Conservation (phyloP, 2,113 vertebrate species). For the Caranx ignobilis region DNA sequence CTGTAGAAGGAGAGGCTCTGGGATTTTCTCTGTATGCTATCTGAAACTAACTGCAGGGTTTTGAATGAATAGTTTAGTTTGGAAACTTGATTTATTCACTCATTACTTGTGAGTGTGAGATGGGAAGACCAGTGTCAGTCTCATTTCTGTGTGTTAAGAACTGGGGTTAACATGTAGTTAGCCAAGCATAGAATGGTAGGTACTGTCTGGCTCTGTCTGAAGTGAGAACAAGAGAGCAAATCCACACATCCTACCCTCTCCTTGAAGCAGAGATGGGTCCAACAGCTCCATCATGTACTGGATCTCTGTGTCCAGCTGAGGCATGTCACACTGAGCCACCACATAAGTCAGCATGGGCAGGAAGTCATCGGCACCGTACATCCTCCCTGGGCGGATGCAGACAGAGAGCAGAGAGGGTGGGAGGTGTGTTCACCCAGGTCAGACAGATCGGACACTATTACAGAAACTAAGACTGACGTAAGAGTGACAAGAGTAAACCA, state of each 20-base stretch:
- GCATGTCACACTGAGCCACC: slow-evolving; percentile 96
- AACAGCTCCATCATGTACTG: slow-evolving; percentile 98
- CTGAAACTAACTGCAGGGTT: background rate
- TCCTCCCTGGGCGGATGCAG: slow-evolving; percentile 87
- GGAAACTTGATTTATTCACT: background rate
- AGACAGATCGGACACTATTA: background rate
- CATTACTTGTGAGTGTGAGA: background rate
- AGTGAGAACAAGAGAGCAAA: background rate
- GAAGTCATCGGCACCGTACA: slow-evolving; percentile 98
- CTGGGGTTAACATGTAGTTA: background rate
- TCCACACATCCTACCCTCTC: slow-evolving; percentile 88
- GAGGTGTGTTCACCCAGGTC: slow-evolving; percentile 23
- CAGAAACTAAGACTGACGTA: background rate
- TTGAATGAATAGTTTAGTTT: background rate
- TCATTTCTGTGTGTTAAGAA: background rate
- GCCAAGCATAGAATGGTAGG: background rate
- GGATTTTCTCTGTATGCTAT: background rate
- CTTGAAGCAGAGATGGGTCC: slow-evolving; percentile 92
- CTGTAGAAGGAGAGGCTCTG: background rate
- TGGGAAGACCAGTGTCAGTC: background rate
- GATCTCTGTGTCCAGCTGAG: slow-evolving; percentile 93
- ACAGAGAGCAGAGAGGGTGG: slow-evolving; percentile 5
- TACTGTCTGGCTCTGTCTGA: background rate
- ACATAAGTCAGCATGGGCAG: slow-evolving; percentile 95
- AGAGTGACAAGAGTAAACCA: too few species aligned